Percentiles rank a stretch among this genome's conserved stretches.
phyloP scores from a whole-genome alignment of 2,888 invertebrate species.

The Crepidodera aurea region DNA sequence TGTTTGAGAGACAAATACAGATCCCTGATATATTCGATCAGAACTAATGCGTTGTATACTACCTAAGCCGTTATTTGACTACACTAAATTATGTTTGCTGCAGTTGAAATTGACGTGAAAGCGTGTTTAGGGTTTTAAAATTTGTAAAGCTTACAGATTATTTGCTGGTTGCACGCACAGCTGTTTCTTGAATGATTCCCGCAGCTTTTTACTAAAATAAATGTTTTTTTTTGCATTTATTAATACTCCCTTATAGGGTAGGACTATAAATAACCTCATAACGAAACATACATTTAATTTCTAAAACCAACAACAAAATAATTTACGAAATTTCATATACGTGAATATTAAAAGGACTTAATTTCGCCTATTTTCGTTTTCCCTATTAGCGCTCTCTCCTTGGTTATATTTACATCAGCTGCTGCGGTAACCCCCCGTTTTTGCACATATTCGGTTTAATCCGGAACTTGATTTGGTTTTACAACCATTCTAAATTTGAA shows the following conservation, averaged over 20 bases:
- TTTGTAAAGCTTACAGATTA: too few species aligned
- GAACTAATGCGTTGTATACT: background rate
- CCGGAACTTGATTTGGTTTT: conserved; percentile 24
- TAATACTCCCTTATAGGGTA: too few species aligned
- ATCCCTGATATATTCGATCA: background rate
- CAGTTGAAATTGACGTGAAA: too few species aligned
- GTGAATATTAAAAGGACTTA: background rate
- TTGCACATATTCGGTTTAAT: conserved; percentile 25
- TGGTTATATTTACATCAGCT: conserved; percentile 14
- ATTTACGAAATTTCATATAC: background rate
- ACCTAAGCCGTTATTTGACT: background rate
- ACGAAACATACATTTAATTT: too few species aligned
- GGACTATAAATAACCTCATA: too few species aligned
- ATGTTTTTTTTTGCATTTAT: too few species aligned
- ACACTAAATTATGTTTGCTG: too few species aligned
- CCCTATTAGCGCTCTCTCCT: background rate
- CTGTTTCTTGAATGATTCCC: too few species aligned
- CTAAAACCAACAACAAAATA: too few species aligned
- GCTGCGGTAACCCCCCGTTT: conserved; percentile 17
- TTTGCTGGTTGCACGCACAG: too few species aligned
- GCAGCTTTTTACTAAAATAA: too few species aligned
- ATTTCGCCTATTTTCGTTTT: background rate
- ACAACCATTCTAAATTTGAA: conserved; percentile 23
- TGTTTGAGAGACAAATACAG: background rate
- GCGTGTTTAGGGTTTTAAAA: too few species aligned